These are phyloP conservation scores for Bothrops jararaca DNA, from an alignment of 2,113 vertebrate genomes.

Conservation along the genomic window DNA sequence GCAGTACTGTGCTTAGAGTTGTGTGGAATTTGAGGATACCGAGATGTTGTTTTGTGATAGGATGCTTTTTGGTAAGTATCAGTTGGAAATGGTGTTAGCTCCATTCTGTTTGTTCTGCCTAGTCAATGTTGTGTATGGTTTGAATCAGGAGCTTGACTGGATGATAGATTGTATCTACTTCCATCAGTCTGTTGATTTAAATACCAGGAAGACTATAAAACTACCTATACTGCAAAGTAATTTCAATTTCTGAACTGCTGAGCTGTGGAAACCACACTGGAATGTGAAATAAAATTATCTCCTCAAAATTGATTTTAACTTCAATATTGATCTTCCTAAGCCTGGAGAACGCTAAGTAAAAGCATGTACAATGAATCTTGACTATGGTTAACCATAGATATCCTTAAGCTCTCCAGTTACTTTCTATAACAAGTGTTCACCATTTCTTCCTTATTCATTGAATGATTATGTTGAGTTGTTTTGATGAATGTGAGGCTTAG, in stretches of 20 bases:
- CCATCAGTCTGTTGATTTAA: background rate
- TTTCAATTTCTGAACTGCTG: background rate
- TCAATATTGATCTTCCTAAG: background rate
- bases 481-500: background rate
- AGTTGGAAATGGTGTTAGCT: background rate
- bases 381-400: background rate
- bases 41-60: background rate
- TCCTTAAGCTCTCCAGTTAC: background rate
- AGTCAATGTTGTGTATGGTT: background rate
- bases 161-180: background rate
- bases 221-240: background rate
- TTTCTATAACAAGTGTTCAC: background rate
- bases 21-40: background rate
- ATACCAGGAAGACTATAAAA: background rate
- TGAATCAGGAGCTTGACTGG: background rate
- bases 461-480: constrained; percentile 10
- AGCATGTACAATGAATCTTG: background rate
- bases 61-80: background rate
- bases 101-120: background rate
- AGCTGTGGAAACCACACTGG: background rate
- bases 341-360: background rate
- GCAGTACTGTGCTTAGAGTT: background rate
- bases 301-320: background rate
- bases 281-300: background rate
- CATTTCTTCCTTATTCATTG: background rate